Base-by-base conservation (phyloP, 2,797 vertebrate genomes). In the Xenentodon cancila region DNA sequence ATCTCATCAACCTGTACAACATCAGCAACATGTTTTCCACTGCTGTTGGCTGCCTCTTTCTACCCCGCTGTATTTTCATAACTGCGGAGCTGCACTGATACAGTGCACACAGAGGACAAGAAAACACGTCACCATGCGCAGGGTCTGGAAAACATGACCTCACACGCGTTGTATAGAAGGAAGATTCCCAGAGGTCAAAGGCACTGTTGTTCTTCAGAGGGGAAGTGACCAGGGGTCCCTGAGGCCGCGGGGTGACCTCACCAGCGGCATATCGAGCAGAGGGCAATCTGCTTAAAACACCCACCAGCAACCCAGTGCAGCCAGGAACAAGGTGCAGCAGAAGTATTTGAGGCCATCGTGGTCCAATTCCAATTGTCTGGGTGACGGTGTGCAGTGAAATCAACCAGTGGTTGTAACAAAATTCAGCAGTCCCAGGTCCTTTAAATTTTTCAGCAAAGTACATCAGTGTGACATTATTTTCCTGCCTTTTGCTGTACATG, bases 121-220 rank as follows among this genome's bases (percentile, higher is more conserved):
- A 83, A 82, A 88, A 82, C 82, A 84, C 37, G 27, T 83, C 68
- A 83, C 75, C 77, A 74, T 75, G 73, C 68, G 49, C 70, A 1
- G 50, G 77, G 75, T 66, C 77, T 81, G 85, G 84, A 87, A 91
- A 91, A 88, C 82, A 90, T 91, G 88, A 91, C 85, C 90, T 91
- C 89, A 89, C 82, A 84, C 75, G 17, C 48, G 80, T 58, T 64
- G 69, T 22, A 74, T 75, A 81, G 71, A 64, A 64, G 52, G 72
- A 84, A 83, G 80, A 88, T 88, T 89, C 85, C 81, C 86, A 89
- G 81, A 78, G 88, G 90, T 91, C 88, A 86, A 53, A 73, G 30
- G 73, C 64, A n/a, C 74, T 89, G 84, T 87, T 91, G 84, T 86
- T 87, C 75, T 75, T 86, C 77, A 54, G 46, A 83, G 68, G 65